A percentile compares a stretch with the other conserved stretches of the same genome.
These are phyloP conservation scores for Spondyliosoma cantharus DNA, from an alignment of 2,797 vertebrate species.

Conservation along the genomic window DNA sequence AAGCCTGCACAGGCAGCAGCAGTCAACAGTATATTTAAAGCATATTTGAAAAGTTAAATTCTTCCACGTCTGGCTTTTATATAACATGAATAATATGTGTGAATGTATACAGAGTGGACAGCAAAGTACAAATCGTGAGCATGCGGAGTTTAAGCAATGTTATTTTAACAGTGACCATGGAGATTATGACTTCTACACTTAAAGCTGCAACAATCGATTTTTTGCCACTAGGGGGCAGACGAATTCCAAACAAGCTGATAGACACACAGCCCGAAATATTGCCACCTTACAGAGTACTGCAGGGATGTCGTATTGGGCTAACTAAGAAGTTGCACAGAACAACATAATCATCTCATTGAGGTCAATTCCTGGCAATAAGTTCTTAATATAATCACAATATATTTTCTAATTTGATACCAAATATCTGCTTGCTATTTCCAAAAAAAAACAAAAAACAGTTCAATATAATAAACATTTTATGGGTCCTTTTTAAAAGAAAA, in stretches of 20 bases:
- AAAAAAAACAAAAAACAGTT: too few species aligned
- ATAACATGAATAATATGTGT: slow-evolving; percentile 48
- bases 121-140: slow-evolving; percentile 39
- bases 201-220: slow-evolving; percentile 52
- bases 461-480: too few species aligned
- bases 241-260: slow-evolving; percentile 54
- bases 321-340: background rate
- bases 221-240: slow-evolving; percentile 73
- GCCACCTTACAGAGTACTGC: slow-evolving; percentile 17
- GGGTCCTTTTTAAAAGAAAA: too few species aligned
- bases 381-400: slow-evolving; percentile 9
- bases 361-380: slow-evolving; percentile 7
- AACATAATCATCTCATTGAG: slow-evolving; percentile 4
- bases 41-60: slow-evolving; percentile 52
- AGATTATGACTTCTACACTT: slow-evolving; percentile 36
- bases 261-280: slow-evolving; percentile 39
- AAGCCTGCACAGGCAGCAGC: slow-evolving; percentile 62
- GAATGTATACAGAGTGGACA: slow-evolving; percentile 47
- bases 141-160: slow-evolving; percentile 35
- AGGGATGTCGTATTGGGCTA: too few species aligned
- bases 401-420: slow-evolving; percentile 2
- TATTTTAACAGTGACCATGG: slow-evolving; percentile 44
- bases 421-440: too few species aligned
- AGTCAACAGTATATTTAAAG: slow-evolving; percentile 57
- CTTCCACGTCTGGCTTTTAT: slow-evolving; percentile 37